phyloP scores from a whole-genome alignment of 64 coral and sea anemone species.

The Stichodactyla mertensii region DNA sequence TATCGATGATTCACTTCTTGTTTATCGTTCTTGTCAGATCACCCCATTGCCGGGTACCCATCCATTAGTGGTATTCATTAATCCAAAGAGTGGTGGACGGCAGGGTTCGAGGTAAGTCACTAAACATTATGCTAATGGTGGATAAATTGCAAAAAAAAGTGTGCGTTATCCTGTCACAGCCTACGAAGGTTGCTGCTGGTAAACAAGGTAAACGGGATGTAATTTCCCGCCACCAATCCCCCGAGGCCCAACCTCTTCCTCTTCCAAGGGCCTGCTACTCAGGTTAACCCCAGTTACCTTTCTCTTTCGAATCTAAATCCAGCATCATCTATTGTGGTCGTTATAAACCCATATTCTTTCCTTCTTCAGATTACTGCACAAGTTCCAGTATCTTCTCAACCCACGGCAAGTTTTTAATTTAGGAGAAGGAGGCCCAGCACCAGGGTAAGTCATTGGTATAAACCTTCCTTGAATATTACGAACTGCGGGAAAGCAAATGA shows the following conservation, averaged over 20 bases:
- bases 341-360: not conserved
- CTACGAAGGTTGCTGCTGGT: not conserved
- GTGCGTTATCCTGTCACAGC: no score
- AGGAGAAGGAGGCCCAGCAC: slow-evolving; percentile 81
- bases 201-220: no score
- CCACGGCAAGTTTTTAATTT: slow-evolving; percentile 99
- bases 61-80: slow-evolving; percentile 96
- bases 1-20: no score
- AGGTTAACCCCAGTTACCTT: no score
- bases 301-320: not conserved
- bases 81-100: slow-evolving; percentile 95
- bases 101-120: slow-evolving; percentile 72
- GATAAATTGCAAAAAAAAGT: no score
- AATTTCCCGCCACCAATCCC: no score
- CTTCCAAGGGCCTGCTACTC: no score
- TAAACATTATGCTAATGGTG: no score
- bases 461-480: no score
- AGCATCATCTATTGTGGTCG: not conserved
- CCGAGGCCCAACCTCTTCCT: no score
- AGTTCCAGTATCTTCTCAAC: slow-evolving; percentile 95
- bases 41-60: slow-evolving; percentile 75
- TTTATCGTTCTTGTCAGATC: slow-evolving; percentile 29
- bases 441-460: slow-evolving; percentile 53
- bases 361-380: slow-evolving; percentile 73
- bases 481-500: no score